Percentiles rank a stretch among this genome's conserved stretches.
These are phyloP conservation scores for Rhinolophus sinicus DNA, from an alignment of 2,113 vertebrate genomes.

Conservation along the genomic window DNA sequence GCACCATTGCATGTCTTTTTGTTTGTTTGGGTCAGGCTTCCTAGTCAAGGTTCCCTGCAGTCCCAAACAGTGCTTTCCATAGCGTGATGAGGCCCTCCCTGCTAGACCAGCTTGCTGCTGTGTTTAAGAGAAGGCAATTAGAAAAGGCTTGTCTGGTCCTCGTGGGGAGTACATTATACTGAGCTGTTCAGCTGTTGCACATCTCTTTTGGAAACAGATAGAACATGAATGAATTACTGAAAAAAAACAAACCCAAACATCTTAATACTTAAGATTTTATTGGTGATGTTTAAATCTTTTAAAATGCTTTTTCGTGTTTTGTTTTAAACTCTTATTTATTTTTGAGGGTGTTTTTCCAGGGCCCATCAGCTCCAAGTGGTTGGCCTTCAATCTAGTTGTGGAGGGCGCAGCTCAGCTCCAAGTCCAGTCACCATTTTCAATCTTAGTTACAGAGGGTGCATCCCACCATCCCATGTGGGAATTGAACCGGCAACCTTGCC, in stretches of 20 bases:
- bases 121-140: not conserved
- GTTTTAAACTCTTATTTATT: too few species aligned
- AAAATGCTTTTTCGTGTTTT: not conserved
- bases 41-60: not conserved
- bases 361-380: too few species aligned
- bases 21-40: not conserved
- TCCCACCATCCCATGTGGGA: too few species aligned
- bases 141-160: not conserved
- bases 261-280: not conserved
- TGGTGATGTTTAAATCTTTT: not conserved
- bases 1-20: not conserved
- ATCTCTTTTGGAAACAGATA: not conserved
- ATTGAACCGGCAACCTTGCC: too few species aligned
- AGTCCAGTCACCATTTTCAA: too few species aligned
- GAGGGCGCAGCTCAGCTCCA: too few species aligned
- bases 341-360: too few species aligned
- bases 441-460: too few species aligned
- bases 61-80: not conserved
- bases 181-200: not conserved
- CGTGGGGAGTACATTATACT: rapidly evolving
- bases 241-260: not conserved
- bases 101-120: not conserved
- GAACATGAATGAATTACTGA: not conserved
- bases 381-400: too few species aligned
- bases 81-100: not conserved